phyloP scores from a whole-genome alignment of 2,113 vertebrate genomes.

The Mormyrus lacerda region DNA sequence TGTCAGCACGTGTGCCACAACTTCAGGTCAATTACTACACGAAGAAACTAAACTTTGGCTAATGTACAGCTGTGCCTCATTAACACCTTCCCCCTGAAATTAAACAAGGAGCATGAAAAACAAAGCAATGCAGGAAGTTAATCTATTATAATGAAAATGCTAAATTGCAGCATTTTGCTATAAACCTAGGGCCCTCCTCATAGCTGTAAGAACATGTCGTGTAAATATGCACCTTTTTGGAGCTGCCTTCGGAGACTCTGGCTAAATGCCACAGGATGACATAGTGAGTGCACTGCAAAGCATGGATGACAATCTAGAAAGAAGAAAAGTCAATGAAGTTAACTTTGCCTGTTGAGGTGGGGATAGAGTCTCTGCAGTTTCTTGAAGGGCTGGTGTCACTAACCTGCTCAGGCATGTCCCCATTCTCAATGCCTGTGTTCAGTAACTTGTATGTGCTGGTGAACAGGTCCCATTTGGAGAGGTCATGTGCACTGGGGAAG shows the following conservation, averaged over 20 bases:
- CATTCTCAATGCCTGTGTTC: slow-evolving; percentile 96
- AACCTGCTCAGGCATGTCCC: slow-evolving; percentile 98
- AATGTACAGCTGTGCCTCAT: not conserved
- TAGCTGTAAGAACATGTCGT: not conserved
- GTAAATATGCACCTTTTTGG: slow-evolving; percentile 75
- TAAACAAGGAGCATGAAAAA: not conserved
- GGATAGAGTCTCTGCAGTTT: not conserved
- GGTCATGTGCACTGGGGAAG: slow-evolving; percentile 82
- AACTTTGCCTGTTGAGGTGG: not conserved
- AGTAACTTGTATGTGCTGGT: slow-evolving; percentile 95
- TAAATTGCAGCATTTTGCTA: not conserved
- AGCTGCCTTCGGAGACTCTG: slow-evolving; percentile 87
- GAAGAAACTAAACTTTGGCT: not conserved
- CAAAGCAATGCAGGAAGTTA: not conserved
- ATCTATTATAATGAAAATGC: not conserved
- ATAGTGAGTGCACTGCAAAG: slow-evolving; percentile 97
- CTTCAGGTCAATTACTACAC: slow-evolving; percentile 5
- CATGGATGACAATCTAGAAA: slow-evolving; percentile 92
- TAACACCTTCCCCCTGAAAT: not conserved
- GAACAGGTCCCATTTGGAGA: slow-evolving; percentile 97
- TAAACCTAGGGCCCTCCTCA: not conserved
- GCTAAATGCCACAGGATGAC: slow-evolving; percentile 96
- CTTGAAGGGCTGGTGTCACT: not conserved
- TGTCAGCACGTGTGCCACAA: not conserved
- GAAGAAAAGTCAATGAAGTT: slow-evolving; percentile 7